These are phyloP conservation scores for Musca domestica DNA, from an alignment of 1,140 invertebrate genomes.

Conservation along the genomic window DNA sequence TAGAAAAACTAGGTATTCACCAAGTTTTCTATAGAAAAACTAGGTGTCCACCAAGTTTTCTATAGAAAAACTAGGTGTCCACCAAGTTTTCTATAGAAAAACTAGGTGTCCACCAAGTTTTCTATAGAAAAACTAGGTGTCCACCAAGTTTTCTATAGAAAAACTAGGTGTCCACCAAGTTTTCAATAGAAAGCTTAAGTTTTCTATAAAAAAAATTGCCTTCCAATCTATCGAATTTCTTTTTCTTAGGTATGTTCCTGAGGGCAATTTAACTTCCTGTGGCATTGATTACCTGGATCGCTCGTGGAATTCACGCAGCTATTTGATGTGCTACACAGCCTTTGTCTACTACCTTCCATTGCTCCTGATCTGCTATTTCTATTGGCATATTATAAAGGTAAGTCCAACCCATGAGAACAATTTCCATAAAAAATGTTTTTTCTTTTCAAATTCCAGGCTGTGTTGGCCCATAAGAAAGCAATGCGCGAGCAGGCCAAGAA, in stretches of 20 bases:
- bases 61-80: too few relatives aligned
- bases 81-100: too few relatives aligned
- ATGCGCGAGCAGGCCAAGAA: constrained; percentile 83
- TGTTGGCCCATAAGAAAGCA: constrained; percentile 74
- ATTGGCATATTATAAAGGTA: constrained; percentile 74
- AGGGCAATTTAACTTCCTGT: constrained; percentile 83
- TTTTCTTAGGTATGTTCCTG: constrained; percentile 71
- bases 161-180: too few relatives aligned
- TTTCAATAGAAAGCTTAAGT: too few relatives aligned
- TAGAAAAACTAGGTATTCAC: too few relatives aligned
- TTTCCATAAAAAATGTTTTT: constrained; percentile 15
- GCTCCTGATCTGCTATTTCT: constrained; percentile 71
- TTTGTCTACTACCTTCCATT: constrained; percentile 73
- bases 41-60: too few relatives aligned
- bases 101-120: too few relatives aligned
- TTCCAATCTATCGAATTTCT: too few relatives aligned
- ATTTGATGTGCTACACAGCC: constrained; percentile 67
- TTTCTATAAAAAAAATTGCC: too few relatives aligned
- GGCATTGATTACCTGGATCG: constrained; percentile 78
- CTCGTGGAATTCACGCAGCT: constrained; percentile 65
- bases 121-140: too few relatives aligned
- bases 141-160: too few relatives aligned
- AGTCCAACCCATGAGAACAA: constrained; percentile 27
- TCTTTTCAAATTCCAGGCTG: constrained; percentile 60
- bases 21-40: too few relatives aligned